Conservation (phyloP, 2,888 invertebrate species). For the Cheilosia vulpina region DNA sequence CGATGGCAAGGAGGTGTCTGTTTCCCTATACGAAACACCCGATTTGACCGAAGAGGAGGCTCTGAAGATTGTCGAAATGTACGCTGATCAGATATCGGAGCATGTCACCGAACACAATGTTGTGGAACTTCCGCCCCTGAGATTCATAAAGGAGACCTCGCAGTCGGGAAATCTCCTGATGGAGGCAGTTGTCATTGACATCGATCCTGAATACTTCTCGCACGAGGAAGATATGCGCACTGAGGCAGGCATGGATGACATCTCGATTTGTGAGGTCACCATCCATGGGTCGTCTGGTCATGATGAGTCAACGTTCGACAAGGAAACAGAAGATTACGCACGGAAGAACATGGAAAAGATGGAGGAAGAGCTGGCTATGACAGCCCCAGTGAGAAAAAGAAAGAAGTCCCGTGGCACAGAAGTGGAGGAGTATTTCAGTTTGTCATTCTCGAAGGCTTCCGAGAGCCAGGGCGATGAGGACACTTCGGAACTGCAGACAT, state of each 20-base stretch:
- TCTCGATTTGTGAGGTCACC: constrained; percentile 91
- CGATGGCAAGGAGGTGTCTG: constrained; percentile 95
- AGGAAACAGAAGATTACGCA: constrained; percentile 84
- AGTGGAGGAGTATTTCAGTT: constrained; percentile 87
- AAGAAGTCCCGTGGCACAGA: constrained; percentile 88
- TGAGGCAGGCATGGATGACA: constrained; percentile 93
- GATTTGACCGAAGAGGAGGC: constrained; percentile 96
- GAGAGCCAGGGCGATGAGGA: constrained; percentile 85
- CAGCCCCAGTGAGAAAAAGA: constrained; percentile 85
- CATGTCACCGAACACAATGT: constrained; percentile 93
- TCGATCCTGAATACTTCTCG: constrained; percentile 92
- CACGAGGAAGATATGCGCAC: constrained; percentile 92
- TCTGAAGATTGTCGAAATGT: constrained; percentile 96
- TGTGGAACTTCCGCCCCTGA: constrained; percentile 92
- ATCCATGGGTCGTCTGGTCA: constrained; percentile 85
- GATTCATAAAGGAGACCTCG: constrained; percentile 95
- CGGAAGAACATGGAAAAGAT: constrained; percentile 82
- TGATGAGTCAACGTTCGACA: constrained; percentile 84
- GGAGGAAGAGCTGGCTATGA: constrained; percentile 86
- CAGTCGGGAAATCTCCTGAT: constrained; percentile 93
- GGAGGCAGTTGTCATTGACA: constrained; percentile 96
- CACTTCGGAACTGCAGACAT: constrained; percentile 87
- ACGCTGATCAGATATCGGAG: constrained; percentile 95
- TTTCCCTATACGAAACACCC: constrained; percentile 95
- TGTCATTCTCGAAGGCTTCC: constrained; percentile 86